Conservation (phyloP, 2,797 vertebrate genomes). For the Columba guinea region DNA sequence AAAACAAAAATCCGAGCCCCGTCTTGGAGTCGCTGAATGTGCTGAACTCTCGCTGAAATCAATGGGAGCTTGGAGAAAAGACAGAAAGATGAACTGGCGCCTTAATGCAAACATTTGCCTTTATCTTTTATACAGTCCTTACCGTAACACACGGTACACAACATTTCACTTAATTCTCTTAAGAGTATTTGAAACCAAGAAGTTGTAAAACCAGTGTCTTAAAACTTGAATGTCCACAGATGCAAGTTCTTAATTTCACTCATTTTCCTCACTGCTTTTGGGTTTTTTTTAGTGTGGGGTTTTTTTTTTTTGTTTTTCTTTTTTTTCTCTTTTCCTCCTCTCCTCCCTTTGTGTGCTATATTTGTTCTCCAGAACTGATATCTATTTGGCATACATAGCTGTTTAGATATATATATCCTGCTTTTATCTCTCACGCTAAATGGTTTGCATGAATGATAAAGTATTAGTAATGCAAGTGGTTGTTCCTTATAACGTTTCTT, state of each 20-base stretch:
- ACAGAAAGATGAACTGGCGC: not conserved
- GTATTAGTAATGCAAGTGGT: constrained; percentile 25
- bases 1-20: constrained; percentile 5
- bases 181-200: not conserved
- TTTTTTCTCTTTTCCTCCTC: not conserved
- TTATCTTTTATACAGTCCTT: not conserved
- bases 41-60: not conserved
- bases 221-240: not conserved
- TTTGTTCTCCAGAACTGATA: not conserved
- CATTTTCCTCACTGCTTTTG: not conserved
- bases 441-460: constrained; percentile 24
- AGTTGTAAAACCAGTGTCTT: not conserved
- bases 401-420: not conserved
- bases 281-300: not conserved
- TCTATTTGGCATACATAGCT: not conserved
- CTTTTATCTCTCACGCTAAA: constrained; percentile 8
- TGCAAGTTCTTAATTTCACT: not conserved
- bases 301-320: no score
- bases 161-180: not conserved
- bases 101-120: not conserved
- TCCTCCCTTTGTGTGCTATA: not conserved
- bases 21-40: not conserved
- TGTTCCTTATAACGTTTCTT: not conserved
- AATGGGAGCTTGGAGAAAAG: not conserved
- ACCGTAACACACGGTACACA: not conserved